A percentile compares a stretch with the other conserved stretches of the same genome.
These are phyloP conservation scores for Petrocephalus microphthalmus DNA, from an alignment of 2,113 vertebrate species.

Conservation along the genomic window DNA sequence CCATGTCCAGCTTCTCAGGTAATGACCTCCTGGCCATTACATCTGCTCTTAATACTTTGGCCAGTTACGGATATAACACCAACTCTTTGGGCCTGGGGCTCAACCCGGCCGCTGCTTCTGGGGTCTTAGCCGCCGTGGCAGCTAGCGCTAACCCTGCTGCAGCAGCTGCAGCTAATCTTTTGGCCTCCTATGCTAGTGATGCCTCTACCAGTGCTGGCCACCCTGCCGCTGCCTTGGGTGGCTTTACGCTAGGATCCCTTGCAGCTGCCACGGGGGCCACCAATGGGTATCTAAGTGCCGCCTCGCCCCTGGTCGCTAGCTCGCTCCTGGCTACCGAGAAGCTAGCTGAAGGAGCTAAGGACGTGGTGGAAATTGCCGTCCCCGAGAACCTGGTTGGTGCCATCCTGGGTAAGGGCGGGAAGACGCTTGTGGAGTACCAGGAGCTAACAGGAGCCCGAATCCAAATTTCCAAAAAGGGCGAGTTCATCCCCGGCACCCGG, in stretches of 20 bases:
- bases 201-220: constrained; percentile 65
- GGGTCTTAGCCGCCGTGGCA: constrained; percentile 78
- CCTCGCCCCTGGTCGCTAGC: constrained; percentile 73
- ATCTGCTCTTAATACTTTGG: constrained; percentile 86
- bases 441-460: constrained; percentile 89
- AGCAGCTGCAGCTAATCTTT: constrained; percentile 77
- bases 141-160: constrained; percentile 83
- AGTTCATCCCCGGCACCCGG: constrained; percentile 89
- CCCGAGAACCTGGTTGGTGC: constrained; percentile 90
- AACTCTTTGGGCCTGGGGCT: constrained; percentile 83
- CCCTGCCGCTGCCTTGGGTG: constrained; percentile 64
- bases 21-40: constrained; percentile 87
- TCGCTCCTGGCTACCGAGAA: constrained; percentile 82
- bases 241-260: constrained; percentile 77
- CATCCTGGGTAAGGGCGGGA: constrained; percentile 89
- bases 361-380: constrained; percentile 88
- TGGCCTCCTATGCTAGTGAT: constrained; percentile 82
- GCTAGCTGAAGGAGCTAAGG: constrained; percentile 78
- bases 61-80: constrained; percentile 91
- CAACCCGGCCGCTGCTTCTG: constrained; percentile 79
- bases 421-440: constrained; percentile 93
- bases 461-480: constrained; percentile 94
- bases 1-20: constrained; percentile 82
- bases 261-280: constrained; percentile 72
- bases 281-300: constrained; percentile 80